These are phyloP conservation scores for Drosophila ezoana DNA, from an alignment of 2,888 invertebrate genomes.

Conservation along the genomic window DNA sequence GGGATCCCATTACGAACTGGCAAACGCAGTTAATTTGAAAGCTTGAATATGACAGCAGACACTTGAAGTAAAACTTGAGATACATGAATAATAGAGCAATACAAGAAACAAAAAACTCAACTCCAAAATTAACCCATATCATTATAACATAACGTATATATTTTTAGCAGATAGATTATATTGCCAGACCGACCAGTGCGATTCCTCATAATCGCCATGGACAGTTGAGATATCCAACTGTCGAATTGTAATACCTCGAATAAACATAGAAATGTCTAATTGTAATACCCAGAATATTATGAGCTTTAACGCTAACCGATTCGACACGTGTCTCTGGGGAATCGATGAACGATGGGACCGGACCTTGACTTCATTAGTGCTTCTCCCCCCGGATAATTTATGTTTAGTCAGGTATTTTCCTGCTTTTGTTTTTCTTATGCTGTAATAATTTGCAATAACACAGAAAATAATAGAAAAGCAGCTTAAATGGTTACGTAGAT, in stretches of 20 bases:
- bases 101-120: too few relatives aligned
- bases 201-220: too few relatives aligned
- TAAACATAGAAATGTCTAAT: constrained; percentile 18
- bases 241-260: neutral
- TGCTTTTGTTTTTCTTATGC: constrained; percentile 10
- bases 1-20: constrained; percentile 19
- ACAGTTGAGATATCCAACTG: neutral
- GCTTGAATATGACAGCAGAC: constrained; percentile 3
- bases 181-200: too few relatives aligned
- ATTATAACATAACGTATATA: too few relatives aligned
- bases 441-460: constrained; percentile 1
- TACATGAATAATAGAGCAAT: too few relatives aligned
- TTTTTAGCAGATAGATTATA: too few relatives aligned
- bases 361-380: constrained; percentile 39
- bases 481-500: constrained; percentile 19
- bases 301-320: constrained; percentile 7
- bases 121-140: too few relatives aligned
- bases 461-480: constrained; percentile 26
- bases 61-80: neutral
- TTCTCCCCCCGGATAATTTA: constrained; percentile 17
- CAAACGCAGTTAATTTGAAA: constrained; percentile 10
- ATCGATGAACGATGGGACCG: constrained; percentile 26
- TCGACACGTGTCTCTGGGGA: constrained; percentile 37
- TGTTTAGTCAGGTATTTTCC: constrained; percentile 14
- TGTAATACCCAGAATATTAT: constrained; percentile 16